Base-by-base conservation (phyloP, 2,113 vertebrate genomes). In the Tiliqua scincoides region DNA sequence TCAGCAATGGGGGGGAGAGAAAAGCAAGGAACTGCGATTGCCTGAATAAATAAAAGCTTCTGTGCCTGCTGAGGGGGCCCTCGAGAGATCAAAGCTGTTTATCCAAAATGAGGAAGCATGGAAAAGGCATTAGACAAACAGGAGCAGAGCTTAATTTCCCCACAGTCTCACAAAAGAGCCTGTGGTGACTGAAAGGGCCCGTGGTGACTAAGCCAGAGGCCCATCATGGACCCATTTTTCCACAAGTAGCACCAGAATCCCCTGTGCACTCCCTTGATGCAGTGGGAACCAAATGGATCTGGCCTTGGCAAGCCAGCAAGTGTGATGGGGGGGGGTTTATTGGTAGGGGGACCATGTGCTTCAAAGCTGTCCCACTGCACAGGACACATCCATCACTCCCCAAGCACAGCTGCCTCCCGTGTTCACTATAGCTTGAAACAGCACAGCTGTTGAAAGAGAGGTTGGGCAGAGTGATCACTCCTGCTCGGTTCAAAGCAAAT, bases 81-180 rank as follows among this genome's bases (percentile, higher is more conserved):
- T 87, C 1, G 0, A 82, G 84, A 84, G 89, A 71, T 9, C 80
- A 84, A 63, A 62, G 83, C 80, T 86, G 68, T 82, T 93, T 32
- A 21, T 62, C 72, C 12, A 35, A 21, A 57, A 84, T 27, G 20
- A 77, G 77, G 68, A 37, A 79, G 8, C 57, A 2, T 40, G 84
- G 84, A 59, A 87, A 83, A 90, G 40, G 21, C 70, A 79, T 87
- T 84, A 62, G 43, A 86, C 83, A 86, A 89, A 2, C 20, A 40
- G 52, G 35, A 27, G 52, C 32, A 6, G 32, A 23, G 75, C 4
- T 84, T 37, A 30, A 83, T 94, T 90, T 91, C 88, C 84, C 82
- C 48, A 86, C 88, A 86, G 88, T 0, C 25, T 23, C 82, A 0
- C 43, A 71, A 14, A 70, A 20, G 75, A 65, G 0, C 0, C 89